Conservation (phyloP, 2,113 vertebrate genomes). For the Gobiocypris rarus region DNA sequence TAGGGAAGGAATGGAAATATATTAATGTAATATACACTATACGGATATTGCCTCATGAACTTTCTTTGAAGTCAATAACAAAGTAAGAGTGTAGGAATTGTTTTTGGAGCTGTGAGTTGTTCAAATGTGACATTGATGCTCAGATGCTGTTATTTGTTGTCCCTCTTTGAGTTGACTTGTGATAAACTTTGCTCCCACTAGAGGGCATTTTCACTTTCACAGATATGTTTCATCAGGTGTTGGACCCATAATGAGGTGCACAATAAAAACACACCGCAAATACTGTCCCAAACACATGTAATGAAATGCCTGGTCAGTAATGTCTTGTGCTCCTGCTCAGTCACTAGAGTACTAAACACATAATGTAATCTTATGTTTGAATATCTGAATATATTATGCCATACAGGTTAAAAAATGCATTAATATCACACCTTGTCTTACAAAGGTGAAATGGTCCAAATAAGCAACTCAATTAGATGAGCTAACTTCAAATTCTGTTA, state of each 20-base stretch:
- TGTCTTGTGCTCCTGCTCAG: no score
- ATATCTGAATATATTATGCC: neutral
- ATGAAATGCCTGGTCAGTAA: neutral
- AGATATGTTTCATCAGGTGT: neutral
- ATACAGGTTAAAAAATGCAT: neutral
- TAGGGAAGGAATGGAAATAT: neutral
- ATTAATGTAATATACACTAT: neutral
- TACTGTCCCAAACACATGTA: neutral
- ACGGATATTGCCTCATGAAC: neutral
- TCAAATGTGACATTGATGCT: neutral
- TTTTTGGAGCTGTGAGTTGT: neutral
- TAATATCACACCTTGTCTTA: no score
- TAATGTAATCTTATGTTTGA: no score
- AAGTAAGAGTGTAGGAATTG: neutral
- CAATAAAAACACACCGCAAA: neutral
- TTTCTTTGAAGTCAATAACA: neutral
- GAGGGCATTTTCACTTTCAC: constrained; percentile 51
- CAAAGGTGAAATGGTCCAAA: neutral
- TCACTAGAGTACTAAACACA: neutral
- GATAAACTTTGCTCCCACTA: constrained; percentile 35
- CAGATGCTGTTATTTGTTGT: neutral
- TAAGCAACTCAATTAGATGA: neutral
- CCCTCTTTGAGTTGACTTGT: neutral
- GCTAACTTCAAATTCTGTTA: no score
- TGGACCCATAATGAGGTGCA: neutral